Percentiles rank a stretch among this genome's conserved stretches.
These are phyloP conservation scores for Belonocnema kinseyi DNA, from an alignment of 1,140 invertebrate species.

Conservation along the genomic window DNA sequence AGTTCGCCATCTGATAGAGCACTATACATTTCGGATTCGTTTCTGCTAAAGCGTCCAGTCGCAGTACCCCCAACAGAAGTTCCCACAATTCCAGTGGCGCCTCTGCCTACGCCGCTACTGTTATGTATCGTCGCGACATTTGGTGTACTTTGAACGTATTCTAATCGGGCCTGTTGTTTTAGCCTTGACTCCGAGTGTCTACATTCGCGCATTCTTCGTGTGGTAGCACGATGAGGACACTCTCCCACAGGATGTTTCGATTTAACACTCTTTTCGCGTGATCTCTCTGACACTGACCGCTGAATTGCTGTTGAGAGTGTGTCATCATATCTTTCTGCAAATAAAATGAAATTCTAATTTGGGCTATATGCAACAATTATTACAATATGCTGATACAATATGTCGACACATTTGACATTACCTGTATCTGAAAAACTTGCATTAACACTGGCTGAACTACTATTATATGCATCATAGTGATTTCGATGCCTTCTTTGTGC, in stretches of 20 bases:
- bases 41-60: slow-evolving; percentile 65
- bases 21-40: slow-evolving; percentile 81
- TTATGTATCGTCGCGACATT: slow-evolving; percentile 76
- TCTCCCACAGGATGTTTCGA: slow-evolving; percentile 59
- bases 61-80: slow-evolving; percentile 46
- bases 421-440: slow-evolving; percentile 70
- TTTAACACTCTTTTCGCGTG: slow-evolving; percentile 65
- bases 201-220: slow-evolving; percentile 63
- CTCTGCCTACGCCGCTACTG: slow-evolving; percentile 57
- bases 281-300: slow-evolving; percentile 76
- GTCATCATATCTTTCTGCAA: slow-evolving; percentile 71
- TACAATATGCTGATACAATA: slow-evolving; percentile 7
- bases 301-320: slow-evolving; percentile 71
- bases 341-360: slow-evolving; percentile 28
- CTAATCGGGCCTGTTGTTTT: slow-evolving; percentile 75
- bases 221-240: slow-evolving; percentile 65
- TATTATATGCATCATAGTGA: slow-evolving; percentile 63
- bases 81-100: slow-evolving; percentile 54
- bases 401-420: slow-evolving; percentile 42
- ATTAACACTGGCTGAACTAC: slow-evolving; percentile 69
- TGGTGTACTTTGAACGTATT: slow-evolving; percentile 80
- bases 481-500: slow-evolving; percentile 52
- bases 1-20: slow-evolving; percentile 90
- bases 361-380: not conserved
- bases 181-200: slow-evolving; percentile 68